phyloP scores from a whole-genome alignment of 2,113 vertebrate species.

The Reinhardtius hippoglossoides region DNA sequence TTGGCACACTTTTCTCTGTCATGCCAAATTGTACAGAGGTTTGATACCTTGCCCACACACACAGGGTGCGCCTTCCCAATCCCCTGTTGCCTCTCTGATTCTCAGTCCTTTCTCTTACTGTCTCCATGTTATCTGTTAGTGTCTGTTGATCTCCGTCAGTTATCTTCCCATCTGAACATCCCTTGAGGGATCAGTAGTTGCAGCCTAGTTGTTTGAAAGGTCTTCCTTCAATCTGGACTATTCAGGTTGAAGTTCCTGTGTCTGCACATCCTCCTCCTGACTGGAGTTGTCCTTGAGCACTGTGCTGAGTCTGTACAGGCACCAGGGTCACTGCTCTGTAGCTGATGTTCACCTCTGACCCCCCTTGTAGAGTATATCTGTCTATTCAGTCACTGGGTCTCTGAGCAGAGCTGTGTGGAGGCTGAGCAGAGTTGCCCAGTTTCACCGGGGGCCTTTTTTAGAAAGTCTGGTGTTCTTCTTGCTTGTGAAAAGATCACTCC shows the following conservation, averaged over 20 bases:
- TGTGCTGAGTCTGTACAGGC: conserved; percentile 4
- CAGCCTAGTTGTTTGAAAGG: conserved; percentile 8
- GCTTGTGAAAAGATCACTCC: neutral
- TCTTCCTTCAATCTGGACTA: conserved; percentile 8
- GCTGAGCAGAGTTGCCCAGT: conserved; percentile 9
- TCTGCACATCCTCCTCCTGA: neutral
- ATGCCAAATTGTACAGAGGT: no score
- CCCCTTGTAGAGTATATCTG: conserved; percentile 24
- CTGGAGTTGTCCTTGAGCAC: conserved; percentile 23
- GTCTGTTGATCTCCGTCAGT: neutral
- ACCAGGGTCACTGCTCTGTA: conserved; percentile 35
- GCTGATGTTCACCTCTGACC: conserved; percentile 58
- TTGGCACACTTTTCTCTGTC: no score
- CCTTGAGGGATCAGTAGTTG: conserved; percentile 41
- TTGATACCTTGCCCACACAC: no score
- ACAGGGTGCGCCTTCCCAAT: no score
- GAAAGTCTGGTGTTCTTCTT: conserved; percentile 6
- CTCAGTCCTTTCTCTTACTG: no score
- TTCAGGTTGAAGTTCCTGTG: conserved; percentile 28
- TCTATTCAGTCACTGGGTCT: conserved; percentile 37
- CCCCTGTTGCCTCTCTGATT: no score
- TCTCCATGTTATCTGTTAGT: neutral
- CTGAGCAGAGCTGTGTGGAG: conserved; percentile 16
- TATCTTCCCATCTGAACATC: conserved; percentile 34
- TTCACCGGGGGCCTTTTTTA: conserved; percentile 11